Evolutionary conservation across 2,888 invertebrate species (phyloP), one percentile per base, ranked within the genome.

Genomic region (Atherix ibis): DNA sequence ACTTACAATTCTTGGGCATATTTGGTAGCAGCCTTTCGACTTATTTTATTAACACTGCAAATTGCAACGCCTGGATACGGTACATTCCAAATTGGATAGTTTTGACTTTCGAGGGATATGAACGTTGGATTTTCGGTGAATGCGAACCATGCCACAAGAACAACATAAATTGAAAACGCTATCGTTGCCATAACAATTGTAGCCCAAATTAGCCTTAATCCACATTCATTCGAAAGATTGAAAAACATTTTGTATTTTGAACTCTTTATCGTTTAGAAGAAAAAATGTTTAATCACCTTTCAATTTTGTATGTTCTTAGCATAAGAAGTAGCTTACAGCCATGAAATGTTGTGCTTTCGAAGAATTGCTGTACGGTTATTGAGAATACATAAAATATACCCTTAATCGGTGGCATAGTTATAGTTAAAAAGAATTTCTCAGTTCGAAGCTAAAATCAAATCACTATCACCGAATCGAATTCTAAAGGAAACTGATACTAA

Each of bases 51-150:
- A 14, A 63, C 46, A 40, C 64, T 66, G 44, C 73, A 73, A 4
- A 73, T 44, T 1, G 67, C 66, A 1, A 73, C 51, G 0, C 66
- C 71, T 2, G 73, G 72, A 47, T 70, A 71, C 36, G 67, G 62
- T 1, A 72, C 62, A 3, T 65, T 44, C 2, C 55, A 49, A 25
- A 71, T 65, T 1, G 66, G 64, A 46, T 64, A 65, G 5, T 60
- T 59, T 1, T 57, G 49, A 0, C 63, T 61, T 35, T 68, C 65
- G 41, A 63, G 52, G 2, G 60, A 63, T 1, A 70, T 65, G 1
- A 69, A 57, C 4, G 68, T 54, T 4, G 62, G 56, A 36, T 54
- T 55, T 4, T 38, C 38, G 2, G 47, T 45, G 39, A 51, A 58
- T 16, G 44, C 46, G 10, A 32, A 33, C 43, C 47, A 50, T 4